Base-by-base conservation (phyloP, 2,797 vertebrate genomes). In the Crocidura indochinensis region DNA sequence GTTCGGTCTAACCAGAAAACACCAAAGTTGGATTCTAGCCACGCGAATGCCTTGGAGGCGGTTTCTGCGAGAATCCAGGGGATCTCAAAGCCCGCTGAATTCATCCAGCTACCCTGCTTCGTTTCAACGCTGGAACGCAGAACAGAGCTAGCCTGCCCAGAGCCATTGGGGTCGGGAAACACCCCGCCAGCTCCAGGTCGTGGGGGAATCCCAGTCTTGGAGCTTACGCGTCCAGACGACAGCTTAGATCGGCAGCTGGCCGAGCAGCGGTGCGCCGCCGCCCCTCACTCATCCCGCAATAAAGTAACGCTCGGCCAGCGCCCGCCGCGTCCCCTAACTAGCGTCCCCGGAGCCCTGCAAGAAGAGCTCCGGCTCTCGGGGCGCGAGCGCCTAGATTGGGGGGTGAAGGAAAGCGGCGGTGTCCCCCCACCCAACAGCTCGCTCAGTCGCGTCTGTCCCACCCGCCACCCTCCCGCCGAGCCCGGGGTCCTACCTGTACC, bases 401-500 rank as follows among this genome's bases (percentile, higher is more conserved):
- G 22, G 60, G 31, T 27, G 64, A 1, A 11, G 4, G 73, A 67
- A 72, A 80, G 69, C 73, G 7, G 49, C 17, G 68, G 26, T 10
- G 1, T 31, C 29, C 56, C 24, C n/a, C 81, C 60, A 68, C 7
- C 38, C 46, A 15, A 7, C 71, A 4, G 44, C 62, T 27, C 24
- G 24, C 24, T 9, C n/a, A 64, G 4, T 4, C 1, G 67, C 38
- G 47, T n/a, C 29, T 2, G 44, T 22, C 56, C 56, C 56, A 2
- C 20, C 56, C 38, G 64, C 79, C 38, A 38, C 38, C 76, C 9
- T 8, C 69, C 67, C 47, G 46, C 47, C n/a, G 0, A 8, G 62
- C 84, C 84, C 72, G 11, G 65, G 87, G n/a, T 51, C 97, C 97
- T 98, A 99, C 99, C 99, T 98, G 99, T 99, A 99, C 99, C 99